A percentile compares a stretch with the other conserved stretches of the same genome.
These are phyloP conservation scores for Drosophila mauritiana DNA, from an alignment of 1,140 invertebrate species.

Conservation along the genomic window DNA sequence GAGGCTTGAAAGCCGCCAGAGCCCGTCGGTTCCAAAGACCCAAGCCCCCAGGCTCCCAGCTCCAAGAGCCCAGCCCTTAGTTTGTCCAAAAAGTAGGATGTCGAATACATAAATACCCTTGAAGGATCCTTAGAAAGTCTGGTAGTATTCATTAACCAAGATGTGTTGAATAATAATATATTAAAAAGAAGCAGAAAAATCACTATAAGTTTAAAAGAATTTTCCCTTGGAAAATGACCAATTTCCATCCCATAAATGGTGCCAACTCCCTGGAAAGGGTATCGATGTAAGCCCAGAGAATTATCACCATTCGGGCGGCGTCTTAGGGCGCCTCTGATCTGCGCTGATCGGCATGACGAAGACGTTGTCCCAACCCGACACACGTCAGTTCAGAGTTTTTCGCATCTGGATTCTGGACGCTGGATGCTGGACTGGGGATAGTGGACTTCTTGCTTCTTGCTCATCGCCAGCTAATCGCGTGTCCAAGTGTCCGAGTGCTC, in stretches of 20 bases:
- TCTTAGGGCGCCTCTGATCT: constrained; percentile 62
- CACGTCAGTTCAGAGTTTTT: constrained; percentile 51
- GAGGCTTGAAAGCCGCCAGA: constrained; percentile 75
- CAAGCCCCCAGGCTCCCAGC: constrained; percentile 17
- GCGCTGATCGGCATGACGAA: constrained; percentile 63
- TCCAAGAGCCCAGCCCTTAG: constrained; percentile 38
- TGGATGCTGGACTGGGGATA: background rate
- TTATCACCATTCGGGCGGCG: constrained; percentile 19
- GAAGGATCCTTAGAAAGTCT: background rate
- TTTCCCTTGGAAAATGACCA: too few species aligned
- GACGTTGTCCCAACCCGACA: constrained; percentile 60
- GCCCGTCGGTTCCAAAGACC: constrained; percentile 34
- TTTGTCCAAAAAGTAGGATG: background rate
- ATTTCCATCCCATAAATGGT: background rate
- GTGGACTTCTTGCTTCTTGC: constrained; percentile 9
- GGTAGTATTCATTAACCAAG: too few species aligned
- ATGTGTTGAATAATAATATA: too few species aligned
- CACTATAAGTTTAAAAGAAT: background rate
- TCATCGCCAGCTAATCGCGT: constrained; percentile 32
- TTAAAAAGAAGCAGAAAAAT: too few species aligned
- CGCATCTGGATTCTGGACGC: constrained; percentile 18
- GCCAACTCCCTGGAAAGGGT: background rate
- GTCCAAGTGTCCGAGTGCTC: constrained; percentile 18
- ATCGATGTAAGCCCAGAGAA: background rate
- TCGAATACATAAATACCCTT: background rate